Evolutionary conservation across 2,797 vertebrate species (phyloP).

Genomic region (Rachycentron canadum): DNA sequence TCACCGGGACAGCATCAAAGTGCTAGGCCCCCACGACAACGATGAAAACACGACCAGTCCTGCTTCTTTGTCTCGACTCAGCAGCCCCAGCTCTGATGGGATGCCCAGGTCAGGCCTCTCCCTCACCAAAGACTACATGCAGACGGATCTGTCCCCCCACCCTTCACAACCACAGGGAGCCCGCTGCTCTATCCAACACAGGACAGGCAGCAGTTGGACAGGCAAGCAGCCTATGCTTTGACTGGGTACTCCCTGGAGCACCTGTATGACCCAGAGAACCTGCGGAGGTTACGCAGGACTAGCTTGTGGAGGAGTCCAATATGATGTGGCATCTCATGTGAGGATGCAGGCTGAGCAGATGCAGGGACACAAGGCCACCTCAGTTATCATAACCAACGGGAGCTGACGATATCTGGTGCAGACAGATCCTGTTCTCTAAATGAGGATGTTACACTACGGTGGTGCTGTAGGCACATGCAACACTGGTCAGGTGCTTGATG

Average conservation of each 20-base stretch:
- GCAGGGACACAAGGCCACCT: constrained; percentile 96
- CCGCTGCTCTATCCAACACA: constrained; percentile 91
- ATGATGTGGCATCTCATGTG: constrained; percentile 93
- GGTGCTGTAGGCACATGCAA: constrained; percentile 74
- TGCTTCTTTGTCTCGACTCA: constrained; percentile 90
- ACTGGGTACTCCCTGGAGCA: constrained; percentile 96
- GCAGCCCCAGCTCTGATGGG: constrained; percentile 92
- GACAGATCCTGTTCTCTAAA: constrained; percentile 56
- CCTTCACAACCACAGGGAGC: constrained; percentile 87
- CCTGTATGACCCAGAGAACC: constrained; percentile 91
- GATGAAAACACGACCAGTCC: constrained; percentile 90
- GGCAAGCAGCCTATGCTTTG: constrained; percentile 91
- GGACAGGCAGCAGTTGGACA: constrained; percentile 91
- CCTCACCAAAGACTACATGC: constrained; percentile 91
- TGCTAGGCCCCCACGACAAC: constrained; percentile 87
- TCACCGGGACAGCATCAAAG: constrained; percentile 87
- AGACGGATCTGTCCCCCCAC: constrained; percentile 90
- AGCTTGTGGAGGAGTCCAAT: constrained; percentile 93
- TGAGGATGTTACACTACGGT: constrained; percentile 81
- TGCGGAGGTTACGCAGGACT: constrained; percentile 92
- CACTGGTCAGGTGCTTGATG: constrained; percentile 80
- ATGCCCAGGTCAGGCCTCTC: constrained; percentile 86
- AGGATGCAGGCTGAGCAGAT: constrained; percentile 95
- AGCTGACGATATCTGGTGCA: constrained; percentile 89
- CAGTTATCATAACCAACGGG: constrained; percentile 97